phyloP scores from a whole-genome alignment of 2,113 vertebrate genomes.

The Ciconia boyciana region DNA sequence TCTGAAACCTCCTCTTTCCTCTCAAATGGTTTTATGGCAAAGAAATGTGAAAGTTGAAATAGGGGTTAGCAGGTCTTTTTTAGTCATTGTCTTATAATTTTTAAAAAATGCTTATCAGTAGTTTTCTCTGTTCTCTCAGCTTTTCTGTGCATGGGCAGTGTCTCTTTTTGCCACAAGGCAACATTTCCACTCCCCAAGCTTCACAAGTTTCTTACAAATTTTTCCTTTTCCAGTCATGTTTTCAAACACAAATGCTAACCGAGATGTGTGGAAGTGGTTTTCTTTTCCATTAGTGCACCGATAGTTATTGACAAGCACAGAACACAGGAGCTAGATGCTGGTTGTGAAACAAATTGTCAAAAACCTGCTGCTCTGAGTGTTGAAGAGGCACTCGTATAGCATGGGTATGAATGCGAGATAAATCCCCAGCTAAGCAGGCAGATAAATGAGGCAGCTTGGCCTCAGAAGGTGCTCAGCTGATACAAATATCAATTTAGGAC shows the following conservation, averaged over 20 bases:
- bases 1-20: slow-evolving; percentile 4
- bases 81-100: background rate
- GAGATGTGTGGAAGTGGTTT: background rate
- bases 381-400: background rate
- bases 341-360: background rate
- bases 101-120: background rate
- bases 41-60: slow-evolving; percentile 40
- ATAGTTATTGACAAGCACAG: background rate
- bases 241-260: background rate
- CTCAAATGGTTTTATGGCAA: slow-evolving; percentile 30
- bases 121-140: background rate
- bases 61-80: background rate
- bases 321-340: background rate
- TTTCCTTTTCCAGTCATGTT: background rate
- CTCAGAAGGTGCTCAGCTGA: background rate
- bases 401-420: background rate
- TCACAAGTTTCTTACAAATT: background rate
- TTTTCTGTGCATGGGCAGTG: background rate
- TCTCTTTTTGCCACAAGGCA: background rate
- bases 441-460: background rate
- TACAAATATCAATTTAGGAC: background rate
- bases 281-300: background rate
- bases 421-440: slow-evolving; percentile 17
- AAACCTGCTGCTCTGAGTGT: background rate
- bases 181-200: background rate